These are phyloP conservation scores for Sphaerophoria taeniata DNA, from an alignment of 2,888 invertebrate species.

Conservation along the genomic window DNA sequence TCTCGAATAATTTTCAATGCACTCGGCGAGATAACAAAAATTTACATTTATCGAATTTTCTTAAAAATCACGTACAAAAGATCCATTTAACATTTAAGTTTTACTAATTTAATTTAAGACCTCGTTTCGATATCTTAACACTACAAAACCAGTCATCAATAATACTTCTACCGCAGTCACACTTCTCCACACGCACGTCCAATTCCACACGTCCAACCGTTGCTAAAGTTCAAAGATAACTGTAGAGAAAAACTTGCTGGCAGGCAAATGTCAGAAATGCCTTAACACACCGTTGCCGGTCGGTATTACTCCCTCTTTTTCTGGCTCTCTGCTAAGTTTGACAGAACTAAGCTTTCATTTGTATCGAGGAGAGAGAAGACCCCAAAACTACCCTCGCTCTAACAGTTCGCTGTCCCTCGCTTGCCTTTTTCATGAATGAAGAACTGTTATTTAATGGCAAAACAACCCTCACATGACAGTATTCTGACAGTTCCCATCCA, in stretches of 20 bases:
- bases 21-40: slow-evolving; percentile 46
- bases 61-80: background rate
- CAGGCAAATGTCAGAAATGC: slow-evolving; percentile 31
- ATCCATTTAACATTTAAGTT: background rate
- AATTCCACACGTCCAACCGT: slow-evolving; percentile 43
- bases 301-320: background rate
- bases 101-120: background rate
- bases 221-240: slow-evolving; percentile 66
- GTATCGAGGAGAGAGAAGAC: background rate
- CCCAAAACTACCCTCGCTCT: background rate
- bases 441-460: slow-evolving; percentile 38
- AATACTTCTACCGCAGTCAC: background rate
- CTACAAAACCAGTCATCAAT: background rate
- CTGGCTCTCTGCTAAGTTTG: slow-evolving; percentile 39
- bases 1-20: slow-evolving; percentile 56
- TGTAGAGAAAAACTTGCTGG: slow-evolving; percentile 49
- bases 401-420: slow-evolving; percentile 17
- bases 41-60: slow-evolving; percentile 53
- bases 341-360: slow-evolving; percentile 40
- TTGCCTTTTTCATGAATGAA: slow-evolving; percentile 70
- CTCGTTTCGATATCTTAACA: slow-evolving; percentile 10
- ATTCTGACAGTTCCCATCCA: slow-evolving; percentile 8
- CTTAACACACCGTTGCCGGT: slow-evolving; percentile 11
- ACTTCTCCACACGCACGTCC: background rate
- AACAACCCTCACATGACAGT: slow-evolving; percentile 47